Percentiles rank a stretch among this genome's conserved stretches.
Conservation (phyloP, 2,888 invertebrate species). For the Choreutis nemorana region DNA sequence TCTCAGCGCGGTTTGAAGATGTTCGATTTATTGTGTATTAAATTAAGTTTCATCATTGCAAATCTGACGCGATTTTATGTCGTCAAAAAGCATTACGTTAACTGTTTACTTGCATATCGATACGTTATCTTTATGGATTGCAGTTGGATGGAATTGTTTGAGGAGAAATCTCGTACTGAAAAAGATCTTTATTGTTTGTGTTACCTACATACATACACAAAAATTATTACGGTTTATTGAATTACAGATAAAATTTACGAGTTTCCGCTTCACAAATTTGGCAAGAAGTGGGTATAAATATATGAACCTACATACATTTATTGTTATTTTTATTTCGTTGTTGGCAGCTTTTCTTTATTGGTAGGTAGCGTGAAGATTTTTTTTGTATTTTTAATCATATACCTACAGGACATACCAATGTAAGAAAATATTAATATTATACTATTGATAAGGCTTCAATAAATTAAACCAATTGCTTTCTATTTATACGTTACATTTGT, state of each 20-base stretch:
- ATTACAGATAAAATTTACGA: constrained; percentile 11
- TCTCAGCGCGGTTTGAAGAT: constrained; percentile 19
- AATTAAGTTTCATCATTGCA: constrained; percentile 37
- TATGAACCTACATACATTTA: too few species aligned
- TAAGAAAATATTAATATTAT: too few species aligned
- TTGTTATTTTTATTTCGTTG: too few species aligned
- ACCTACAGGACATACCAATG: too few species aligned
- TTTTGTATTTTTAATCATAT: too few species aligned
- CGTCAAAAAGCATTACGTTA: constrained; percentile 40
- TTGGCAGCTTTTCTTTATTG: too few species aligned
- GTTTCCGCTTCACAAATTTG: constrained; percentile 7
- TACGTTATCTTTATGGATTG: constrained; percentile 42
- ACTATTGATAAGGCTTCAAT: too few species aligned
- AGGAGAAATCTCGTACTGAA: constrained; percentile 30
- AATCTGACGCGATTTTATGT: constrained; percentile 28
- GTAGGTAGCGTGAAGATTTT: too few species aligned
- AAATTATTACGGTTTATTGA: constrained; percentile 19
- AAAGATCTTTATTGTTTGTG: constrained; percentile 23
- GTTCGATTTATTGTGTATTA: constrained; percentile 37
- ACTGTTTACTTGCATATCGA: constrained; percentile 41
- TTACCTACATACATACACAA: constrained; percentile 17
- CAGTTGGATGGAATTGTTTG: constrained; percentile 21
- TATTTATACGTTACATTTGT: too few species aligned
- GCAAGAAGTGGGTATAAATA: too few species aligned
- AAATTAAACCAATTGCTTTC: too few species aligned